Conservation (phyloP, 2,888 invertebrate genomes). For the Heliconius erato region DNA sequence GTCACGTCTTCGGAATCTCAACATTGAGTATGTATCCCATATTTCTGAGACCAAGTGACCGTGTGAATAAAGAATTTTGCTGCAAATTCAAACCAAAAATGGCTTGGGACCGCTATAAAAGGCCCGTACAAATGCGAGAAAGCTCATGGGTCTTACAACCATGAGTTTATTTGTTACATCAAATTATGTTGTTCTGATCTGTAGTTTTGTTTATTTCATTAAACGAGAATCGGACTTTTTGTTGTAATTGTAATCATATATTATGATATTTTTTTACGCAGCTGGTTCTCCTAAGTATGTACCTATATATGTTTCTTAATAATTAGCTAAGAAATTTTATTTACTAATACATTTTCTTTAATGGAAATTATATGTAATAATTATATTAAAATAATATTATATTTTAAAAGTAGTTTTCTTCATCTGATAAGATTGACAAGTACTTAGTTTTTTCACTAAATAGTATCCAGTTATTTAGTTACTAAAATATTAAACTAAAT, state of each 20-base stretch:
- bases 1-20: constrained; percentile 35
- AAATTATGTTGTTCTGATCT: constrained; percentile 32
- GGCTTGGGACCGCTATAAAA: constrained; percentile 41
- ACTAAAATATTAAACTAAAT: background rate
- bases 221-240: background rate
- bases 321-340: too few species aligned
- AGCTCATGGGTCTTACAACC: constrained; percentile 25
- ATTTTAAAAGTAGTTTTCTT: background rate
- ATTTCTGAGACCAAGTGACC: constrained; percentile 40
- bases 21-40: constrained; percentile 36
- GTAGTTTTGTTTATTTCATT: constrained; percentile 2
- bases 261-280: background rate
- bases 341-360: too few species aligned
- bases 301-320: too few species aligned
- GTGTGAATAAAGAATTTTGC: constrained; percentile 42
- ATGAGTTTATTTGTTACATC: constrained; percentile 23
- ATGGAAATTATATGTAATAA: too few species aligned
- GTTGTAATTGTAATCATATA: background rate
- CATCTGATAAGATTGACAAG: background rate
- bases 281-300: background rate
- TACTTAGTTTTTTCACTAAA: background rate
- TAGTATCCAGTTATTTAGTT: background rate
- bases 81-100: constrained; percentile 34
- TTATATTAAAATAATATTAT: too few species aligned
- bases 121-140: constrained; percentile 12